Conservation (phyloP, 2,113 vertebrate genomes). For the Gopherus flavomarginatus region DNA sequence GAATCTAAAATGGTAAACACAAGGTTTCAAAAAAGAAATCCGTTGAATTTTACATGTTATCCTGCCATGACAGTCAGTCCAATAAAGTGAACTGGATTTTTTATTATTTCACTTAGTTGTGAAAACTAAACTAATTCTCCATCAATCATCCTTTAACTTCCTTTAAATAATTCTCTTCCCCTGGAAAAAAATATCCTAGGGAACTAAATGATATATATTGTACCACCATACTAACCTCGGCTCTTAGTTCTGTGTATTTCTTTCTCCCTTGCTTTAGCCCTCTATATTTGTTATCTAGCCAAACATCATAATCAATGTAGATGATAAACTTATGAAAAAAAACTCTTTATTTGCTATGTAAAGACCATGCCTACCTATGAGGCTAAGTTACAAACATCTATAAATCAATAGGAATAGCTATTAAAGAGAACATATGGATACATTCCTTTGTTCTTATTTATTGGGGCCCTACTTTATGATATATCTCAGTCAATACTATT, state of each 20-base stretch:
- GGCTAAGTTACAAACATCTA: background rate
- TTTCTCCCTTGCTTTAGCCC: background rate
- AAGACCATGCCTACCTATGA: no score
- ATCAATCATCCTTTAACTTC: background rate
- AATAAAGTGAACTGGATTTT: background rate
- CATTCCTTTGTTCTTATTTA: no score
- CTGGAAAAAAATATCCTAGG: background rate
- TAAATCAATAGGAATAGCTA: background rate
- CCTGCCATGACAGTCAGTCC: background rate
- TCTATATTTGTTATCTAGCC: background rate
- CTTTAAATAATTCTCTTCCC: background rate
- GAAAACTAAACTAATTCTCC: background rate
- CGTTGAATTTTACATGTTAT: background rate
- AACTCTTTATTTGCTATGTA: background rate
- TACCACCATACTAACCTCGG: background rate
- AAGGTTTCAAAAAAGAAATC: background rate
- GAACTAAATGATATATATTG: background rate
- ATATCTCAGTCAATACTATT: no score
- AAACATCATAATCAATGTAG: background rate
- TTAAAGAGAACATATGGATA: no score
- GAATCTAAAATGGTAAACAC: background rate
- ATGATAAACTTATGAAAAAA: background rate
- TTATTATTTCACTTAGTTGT: background rate
- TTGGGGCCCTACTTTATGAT: no score
- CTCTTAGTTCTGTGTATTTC: background rate